phyloP scores from a whole-genome alignment of 2,113 vertebrate genomes.

The Istiophorus platypterus region DNA sequence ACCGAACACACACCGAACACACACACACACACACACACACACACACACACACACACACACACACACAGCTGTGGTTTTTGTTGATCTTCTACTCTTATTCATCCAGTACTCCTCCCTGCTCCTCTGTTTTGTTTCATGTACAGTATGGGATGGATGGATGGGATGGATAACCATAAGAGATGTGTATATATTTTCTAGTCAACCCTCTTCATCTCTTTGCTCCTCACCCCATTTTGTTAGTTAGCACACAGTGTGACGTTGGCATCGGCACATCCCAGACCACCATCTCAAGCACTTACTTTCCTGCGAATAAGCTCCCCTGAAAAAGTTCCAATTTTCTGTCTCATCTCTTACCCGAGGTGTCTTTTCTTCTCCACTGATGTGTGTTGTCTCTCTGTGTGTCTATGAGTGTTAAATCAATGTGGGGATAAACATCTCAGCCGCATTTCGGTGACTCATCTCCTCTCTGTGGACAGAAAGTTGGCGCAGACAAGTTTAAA shows the following conservation, averaged over 20 bases:
- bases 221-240: neutral
- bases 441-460: neutral
- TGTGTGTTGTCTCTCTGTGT: neutral
- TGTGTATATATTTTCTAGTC: neutral
- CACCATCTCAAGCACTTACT: slow-evolving; percentile 12
- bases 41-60: neutral
- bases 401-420: neutral
- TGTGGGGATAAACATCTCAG: slow-evolving; percentile 3
- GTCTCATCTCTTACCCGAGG: slow-evolving; percentile 27
- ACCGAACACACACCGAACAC: too few relatives aligned
- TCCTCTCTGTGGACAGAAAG: neutral
- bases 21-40: slow-evolving; percentile 6
- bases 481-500: neutral
- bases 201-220: neutral
- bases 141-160: neutral
- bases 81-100: neutral
- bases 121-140: neutral
- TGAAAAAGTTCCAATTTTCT: neutral
- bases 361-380: slow-evolving; percentile 6
- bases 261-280: slow-evolving; percentile 4
- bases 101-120: slow-evolving; percentile 11
- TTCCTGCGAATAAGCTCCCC: neutral
- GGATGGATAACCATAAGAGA: neutral
- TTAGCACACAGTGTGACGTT: slow-evolving; percentile 26
- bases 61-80: slow-evolving; percentile 13